Evolutionary conservation across 1,140 invertebrate genomes (phyloP), one percentile per base, ranked within the genome.

Genomic region (Danaus plexippus): DNA sequence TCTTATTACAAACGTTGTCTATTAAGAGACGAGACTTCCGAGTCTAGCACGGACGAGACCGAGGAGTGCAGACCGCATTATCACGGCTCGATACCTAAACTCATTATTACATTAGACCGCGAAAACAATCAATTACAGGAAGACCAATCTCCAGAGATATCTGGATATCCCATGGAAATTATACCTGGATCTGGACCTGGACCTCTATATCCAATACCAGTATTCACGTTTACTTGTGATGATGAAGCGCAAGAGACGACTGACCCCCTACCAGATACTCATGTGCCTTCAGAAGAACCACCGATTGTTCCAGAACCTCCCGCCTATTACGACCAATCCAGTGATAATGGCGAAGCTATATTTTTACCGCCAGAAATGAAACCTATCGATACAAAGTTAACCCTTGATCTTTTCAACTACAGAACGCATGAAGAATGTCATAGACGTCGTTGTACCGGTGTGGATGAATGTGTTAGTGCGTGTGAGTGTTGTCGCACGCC

Each of bases 21-120:
- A 1, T 53, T 81, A 22, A 73, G 72, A 57, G 77, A 85, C 52
- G 77, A 82, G 56, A 79, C 80, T 3, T 81, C 77, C n/a, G 80
- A 86, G 53, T 88, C 85, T 57, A 87, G 85, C 63, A 82, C 87
- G 6, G 82, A 85, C n/a, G 81, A 87, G 10, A 87, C 82, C 57
- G 75, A 85, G 42, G 78, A 81, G 18, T 75, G 67, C 44, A 64
- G 59, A 13, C 69, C 71, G 43, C 71, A 77, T 32, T 87, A 84
- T 60, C 73, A 74, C 61, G 77, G 78, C 13, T 87, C 77, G 41
- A 87, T 87, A 47, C 87, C 85, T 15, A 75, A 76, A 42, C 64
- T 87, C 9, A 77, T 87, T 32, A 73, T 87, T 22, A 85, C 81
- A 5, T 64, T 83, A 53, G 83, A 87, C 58, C 69, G 67, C 9